Evolutionary conservation across 1,140 invertebrate genomes (phyloP).

Genomic region (Temnothorax longispinosus): DNA sequence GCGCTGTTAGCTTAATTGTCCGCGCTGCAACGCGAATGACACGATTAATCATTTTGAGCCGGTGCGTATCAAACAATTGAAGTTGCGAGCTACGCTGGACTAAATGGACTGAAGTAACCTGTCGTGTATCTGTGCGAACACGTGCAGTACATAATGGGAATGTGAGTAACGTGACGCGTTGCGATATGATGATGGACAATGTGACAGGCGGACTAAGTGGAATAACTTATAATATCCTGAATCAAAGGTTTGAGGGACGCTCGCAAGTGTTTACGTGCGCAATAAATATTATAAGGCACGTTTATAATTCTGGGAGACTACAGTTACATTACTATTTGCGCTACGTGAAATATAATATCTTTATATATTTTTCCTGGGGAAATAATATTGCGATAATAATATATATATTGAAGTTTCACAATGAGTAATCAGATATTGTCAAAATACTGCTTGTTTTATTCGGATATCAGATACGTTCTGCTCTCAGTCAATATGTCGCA

Average conservation of each 20-base stretch:
- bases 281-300: neutral
- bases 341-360: neutral
- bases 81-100: constrained; percentile 41
- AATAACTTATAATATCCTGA: constrained; percentile 29
- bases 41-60: constrained; percentile 59
- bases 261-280: neutral
- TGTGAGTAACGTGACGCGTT: constrained; percentile 50
- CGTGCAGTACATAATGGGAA: constrained; percentile 47
- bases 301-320: neutral
- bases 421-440: constrained; percentile 17
- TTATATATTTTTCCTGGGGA: neutral
- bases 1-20: constrained; percentile 45
- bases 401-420: neutral
- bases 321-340: neutral
- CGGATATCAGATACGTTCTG: neutral
- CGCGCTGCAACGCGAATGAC: constrained; percentile 51
- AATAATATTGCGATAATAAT: neutral
- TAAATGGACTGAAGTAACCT: constrained; percentile 59
- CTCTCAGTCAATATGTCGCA: neutral
- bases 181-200: constrained; percentile 49
- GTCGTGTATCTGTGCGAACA: constrained; percentile 54
- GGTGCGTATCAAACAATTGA: constrained; percentile 60
- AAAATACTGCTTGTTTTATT: neutral
- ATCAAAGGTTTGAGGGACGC: neutral
- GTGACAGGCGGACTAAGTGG: constrained; percentile 14